These are phyloP conservation scores for Meloe dianella DNA, from an alignment of 2,888 invertebrate species.

Conservation along the genomic window DNA sequence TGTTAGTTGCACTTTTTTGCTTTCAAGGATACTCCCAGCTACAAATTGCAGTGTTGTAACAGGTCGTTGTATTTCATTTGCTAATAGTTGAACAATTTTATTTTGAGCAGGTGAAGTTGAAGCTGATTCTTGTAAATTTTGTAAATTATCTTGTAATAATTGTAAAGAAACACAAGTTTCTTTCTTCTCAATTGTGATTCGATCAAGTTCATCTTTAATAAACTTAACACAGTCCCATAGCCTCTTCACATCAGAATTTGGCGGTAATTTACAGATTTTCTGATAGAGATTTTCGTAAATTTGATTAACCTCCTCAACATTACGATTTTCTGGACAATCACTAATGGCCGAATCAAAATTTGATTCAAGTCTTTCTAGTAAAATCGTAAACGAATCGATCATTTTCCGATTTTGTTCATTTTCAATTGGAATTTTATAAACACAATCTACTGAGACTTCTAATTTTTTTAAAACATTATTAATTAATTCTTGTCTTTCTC, in stretches of 20 bases:
- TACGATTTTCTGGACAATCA: slow-evolving; percentile 16
- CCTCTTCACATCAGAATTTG: slow-evolving; percentile 29
- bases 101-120: slow-evolving; percentile 38
- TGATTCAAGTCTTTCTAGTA: slow-evolving; percentile 14
- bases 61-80: slow-evolving; percentile 52
- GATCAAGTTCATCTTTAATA: slow-evolving; percentile 6
- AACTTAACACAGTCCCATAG: slow-evolving; percentile 33
- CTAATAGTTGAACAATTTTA: slow-evolving; percentile 46
- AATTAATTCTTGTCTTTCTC: slow-evolving; percentile 17
- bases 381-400: slow-evolving; percentile 7
- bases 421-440: slow-evolving; percentile 16
- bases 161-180: slow-evolving; percentile 48
- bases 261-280: slow-evolving; percentile 53
- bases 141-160: slow-evolving; percentile 47
- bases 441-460: not conserved
- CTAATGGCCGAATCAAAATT: slow-evolving; percentile 5
- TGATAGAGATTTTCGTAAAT: slow-evolving; percentile 51
- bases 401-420: slow-evolving; percentile 15
- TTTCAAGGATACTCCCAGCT: slow-evolving; percentile 50
- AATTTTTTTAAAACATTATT: slow-evolving; percentile 21
- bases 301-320: slow-evolving; percentile 51
- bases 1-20: slow-evolving; percentile 50
- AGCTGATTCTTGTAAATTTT: slow-evolving; percentile 51
- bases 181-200: slow-evolving; percentile 42
- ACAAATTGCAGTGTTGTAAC: slow-evolving; percentile 54